Conservation (phyloP, 1,140 invertebrate genomes). For the Glossosoma conforme region DNA sequence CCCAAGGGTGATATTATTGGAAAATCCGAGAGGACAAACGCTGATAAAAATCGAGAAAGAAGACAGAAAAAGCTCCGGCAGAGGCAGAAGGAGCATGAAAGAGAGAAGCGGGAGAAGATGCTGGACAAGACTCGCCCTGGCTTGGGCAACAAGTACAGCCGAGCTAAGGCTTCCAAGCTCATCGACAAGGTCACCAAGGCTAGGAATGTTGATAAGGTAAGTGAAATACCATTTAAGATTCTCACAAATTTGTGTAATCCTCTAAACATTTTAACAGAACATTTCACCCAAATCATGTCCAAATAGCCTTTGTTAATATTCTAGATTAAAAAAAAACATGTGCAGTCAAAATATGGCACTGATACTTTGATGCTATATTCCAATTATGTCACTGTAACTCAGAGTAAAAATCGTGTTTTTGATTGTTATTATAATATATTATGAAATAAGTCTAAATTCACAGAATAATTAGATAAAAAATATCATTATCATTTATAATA, state of each 20-base stretch:
- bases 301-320: no score
- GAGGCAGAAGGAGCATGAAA: conserved; percentile 48
- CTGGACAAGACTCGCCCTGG: conserved; percentile 45
- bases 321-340: no score
- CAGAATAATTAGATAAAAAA: no score
- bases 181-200: conserved; percentile 58
- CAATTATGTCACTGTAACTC: no score
- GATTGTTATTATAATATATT: no score
- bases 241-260: not conserved
- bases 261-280: not conserved
- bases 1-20: conserved; percentile 73
- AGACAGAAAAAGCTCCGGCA: conserved; percentile 83
- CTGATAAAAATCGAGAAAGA: conserved; percentile 86
- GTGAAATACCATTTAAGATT: conserved; percentile 23
- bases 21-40: conserved; percentile 72
- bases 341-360: no score
- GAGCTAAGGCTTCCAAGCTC: conserved; percentile 49
- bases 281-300: no score
- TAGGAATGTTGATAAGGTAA: conserved; percentile 58
- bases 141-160: conserved; percentile 51
- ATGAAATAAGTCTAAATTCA: no score
- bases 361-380: no score
- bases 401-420: no score
- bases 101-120: conserved; percentile 51
- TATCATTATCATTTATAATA: no score